Conservation (phyloP, 2,888 invertebrate species). For the Tanytarsus gracilentus region DNA sequence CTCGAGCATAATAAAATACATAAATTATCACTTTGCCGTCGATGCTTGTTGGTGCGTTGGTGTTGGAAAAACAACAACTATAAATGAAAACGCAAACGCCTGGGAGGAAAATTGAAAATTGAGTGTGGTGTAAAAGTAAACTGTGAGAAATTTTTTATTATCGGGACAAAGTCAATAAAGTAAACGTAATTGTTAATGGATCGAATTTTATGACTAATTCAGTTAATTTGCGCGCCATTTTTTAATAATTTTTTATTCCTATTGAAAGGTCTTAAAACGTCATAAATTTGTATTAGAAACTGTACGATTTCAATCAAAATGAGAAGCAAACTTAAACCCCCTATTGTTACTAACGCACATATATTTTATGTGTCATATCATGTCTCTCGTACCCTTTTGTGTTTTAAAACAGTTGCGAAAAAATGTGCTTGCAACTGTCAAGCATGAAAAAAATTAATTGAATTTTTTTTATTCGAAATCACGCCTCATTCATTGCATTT, state of each 20-base stretch:
- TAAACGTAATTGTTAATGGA: too few relatives aligned
- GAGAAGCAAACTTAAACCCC: background rate
- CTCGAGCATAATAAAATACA: slow-evolving; percentile 29
- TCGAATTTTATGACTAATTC: too few relatives aligned
- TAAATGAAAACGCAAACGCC: too few relatives aligned
- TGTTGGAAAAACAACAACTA: background rate
- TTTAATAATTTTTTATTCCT: slow-evolving; percentile 7
- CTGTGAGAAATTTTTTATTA: too few relatives aligned
- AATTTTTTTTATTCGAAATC: slow-evolving; percentile 25
- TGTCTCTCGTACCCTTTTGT: slow-evolving; percentile 14
- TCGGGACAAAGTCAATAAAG: too few relatives aligned
- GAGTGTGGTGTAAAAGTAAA: too few relatives aligned
- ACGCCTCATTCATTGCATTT: slow-evolving; percentile 21
- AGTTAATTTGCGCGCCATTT: background rate
- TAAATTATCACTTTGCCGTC: slow-evolving; percentile 30
- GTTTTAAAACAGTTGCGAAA: slow-evolving; percentile 23
- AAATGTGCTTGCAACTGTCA: background rate
- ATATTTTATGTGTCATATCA: background rate
- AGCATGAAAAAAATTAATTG: slow-evolving; percentile 6
- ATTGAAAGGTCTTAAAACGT: slow-evolving; percentile 15
- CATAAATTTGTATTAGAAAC: slow-evolving; percentile 27
- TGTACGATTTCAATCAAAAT: slow-evolving; percentile 16
- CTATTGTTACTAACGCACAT: slow-evolving; percentile 2
- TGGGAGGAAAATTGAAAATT: too few relatives aligned
- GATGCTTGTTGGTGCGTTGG: too few relatives aligned